Evolutionary conservation across 2,113 vertebrate species (phyloP).

Genomic region (Gasterosteus nipponicus): DNA sequence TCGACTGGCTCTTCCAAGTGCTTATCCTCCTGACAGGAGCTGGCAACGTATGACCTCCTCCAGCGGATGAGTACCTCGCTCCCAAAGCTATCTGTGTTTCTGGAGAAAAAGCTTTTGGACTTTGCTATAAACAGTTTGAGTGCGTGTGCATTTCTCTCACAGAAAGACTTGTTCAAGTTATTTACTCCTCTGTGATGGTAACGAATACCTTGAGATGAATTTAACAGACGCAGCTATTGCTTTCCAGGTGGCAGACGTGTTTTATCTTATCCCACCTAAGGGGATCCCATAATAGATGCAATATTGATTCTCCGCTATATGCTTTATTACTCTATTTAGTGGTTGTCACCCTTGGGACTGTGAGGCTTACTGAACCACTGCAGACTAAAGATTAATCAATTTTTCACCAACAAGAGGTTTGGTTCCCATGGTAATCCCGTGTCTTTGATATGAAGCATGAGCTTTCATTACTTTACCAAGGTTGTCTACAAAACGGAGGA

Average conservation of each 20-base stretch:
- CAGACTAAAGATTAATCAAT: constrained; percentile 7
- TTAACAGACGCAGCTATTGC: not conserved
- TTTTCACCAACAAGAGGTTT: constrained; percentile 11
- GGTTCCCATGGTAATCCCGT: constrained; percentile 26
- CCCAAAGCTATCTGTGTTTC: constrained; percentile 19
- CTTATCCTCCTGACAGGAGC: constrained; percentile 49
- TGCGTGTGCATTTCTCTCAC: constrained; percentile 11
- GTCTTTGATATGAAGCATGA: constrained; percentile 34
- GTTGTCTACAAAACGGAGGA: constrained; percentile 40
- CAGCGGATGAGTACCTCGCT: constrained; percentile 18
- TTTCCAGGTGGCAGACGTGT: not conserved
- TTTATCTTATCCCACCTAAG: not conserved
- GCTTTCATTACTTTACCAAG: constrained; percentile 42
- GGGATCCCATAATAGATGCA: not conserved
- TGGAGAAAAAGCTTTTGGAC: constrained; percentile 23
- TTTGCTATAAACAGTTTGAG: constrained; percentile 22
- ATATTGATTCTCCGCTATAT: constrained; percentile 11
- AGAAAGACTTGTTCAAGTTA: constrained; percentile 8
- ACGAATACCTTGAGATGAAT: constrained; percentile 9
- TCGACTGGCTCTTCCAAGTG: constrained; percentile 12
- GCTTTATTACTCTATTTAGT: constrained; percentile 5
- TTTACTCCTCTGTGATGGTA: not conserved
- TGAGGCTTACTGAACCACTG: constrained; percentile 12
- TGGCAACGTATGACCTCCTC: constrained; percentile 40
- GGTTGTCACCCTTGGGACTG: not conserved